Percentiles rank a stretch among this genome's conserved stretches.
Evolutionary conservation across 2,113 vertebrate species (phyloP).

Genomic region (Thunnus maccoyii): DNA sequence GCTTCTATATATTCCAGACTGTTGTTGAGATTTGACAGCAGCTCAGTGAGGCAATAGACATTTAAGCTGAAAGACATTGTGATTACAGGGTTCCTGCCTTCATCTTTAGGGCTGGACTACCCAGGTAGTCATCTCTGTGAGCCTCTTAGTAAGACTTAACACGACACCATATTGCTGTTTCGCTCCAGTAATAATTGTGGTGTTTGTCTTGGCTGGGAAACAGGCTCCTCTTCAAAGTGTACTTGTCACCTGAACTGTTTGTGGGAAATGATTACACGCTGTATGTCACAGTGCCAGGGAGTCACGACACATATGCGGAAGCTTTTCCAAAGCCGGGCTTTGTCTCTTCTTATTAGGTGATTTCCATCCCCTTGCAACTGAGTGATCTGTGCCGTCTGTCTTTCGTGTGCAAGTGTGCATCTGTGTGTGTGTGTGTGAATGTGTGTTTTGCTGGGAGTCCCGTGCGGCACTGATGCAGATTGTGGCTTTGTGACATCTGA

Average conservation of each 20-base stretch:
- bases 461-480: conserved; percentile 54
- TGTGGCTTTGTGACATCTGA: conserved; percentile 63
- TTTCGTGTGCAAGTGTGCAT: conserved; percentile 18
- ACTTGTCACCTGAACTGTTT: conserved; percentile 48
- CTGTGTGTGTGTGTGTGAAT: background rate
- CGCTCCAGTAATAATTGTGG: conserved; percentile 7
- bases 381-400: conserved; percentile 60
- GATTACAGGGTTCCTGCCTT: conserved; percentile 13
- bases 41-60: background rate
- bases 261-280: conserved; percentile 2
- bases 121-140: conserved; percentile 29
- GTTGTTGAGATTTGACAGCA: background rate
- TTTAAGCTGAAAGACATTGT: conserved; percentile 20
- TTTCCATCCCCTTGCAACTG: conserved; percentile 45
- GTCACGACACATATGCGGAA: conserved; percentile 32
- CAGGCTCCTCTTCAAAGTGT: conserved; percentile 1
- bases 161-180: conserved; percentile 29
- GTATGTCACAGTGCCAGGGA: conserved; percentile 34
- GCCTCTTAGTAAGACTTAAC: conserved; percentile 51
- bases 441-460: conserved; percentile 36
- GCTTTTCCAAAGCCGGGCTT: conserved; percentile 65
- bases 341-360: conserved; percentile 76
- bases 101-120: background rate
- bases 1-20: background rate
- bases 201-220: conserved; percentile 19